phyloP scores from a whole-genome alignment of 2,888 invertebrate genomes.

The Vannuccia rotundouncinata region DNA sequence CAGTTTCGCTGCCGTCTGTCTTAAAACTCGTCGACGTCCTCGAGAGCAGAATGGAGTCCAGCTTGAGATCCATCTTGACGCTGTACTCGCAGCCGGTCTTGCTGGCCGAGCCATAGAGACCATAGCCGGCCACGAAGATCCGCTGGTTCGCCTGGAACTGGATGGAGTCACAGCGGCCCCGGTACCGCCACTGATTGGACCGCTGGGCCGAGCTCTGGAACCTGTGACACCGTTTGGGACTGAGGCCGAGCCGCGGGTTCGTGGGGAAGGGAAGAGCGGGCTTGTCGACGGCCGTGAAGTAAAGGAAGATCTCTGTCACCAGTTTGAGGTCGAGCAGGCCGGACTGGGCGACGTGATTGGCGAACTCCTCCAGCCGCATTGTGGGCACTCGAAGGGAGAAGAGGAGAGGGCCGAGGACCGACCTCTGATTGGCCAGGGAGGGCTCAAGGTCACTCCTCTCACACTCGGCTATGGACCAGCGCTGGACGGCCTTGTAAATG shows the following conservation, averaged over 20 bases:
- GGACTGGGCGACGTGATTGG: conserved; percentile 60
- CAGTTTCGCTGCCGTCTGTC: conserved; percentile 90
- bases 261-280: conserved; percentile 74
- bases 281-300: conserved; percentile 82
- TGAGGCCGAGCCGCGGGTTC: conserved; percentile 75
- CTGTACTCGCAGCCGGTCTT: conserved; percentile 89
- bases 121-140: conserved; percentile 90
- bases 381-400: conserved; percentile 84
- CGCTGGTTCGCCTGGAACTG: conserved; percentile 70
- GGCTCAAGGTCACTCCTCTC: conserved; percentile 72
- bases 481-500: conserved; percentile 75
- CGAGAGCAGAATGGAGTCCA: conserved; percentile 75
- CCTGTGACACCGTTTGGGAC: conserved; percentile 86
- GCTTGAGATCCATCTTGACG: conserved; percentile 85
- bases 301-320: conserved; percentile 81
- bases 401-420: conserved; percentile 63
- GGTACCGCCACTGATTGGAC: conserved; percentile 92
- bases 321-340: neutral
- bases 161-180: conserved; percentile 90
- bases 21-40: conserved; percentile 87
- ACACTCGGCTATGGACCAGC: conserved; percentile 89
- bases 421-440: conserved; percentile 66
- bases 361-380: conserved; percentile 86
- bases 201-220: conserved; percentile 93
- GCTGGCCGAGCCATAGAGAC: conserved; percentile 80